Evolutionary conservation across 1,140 invertebrate genomes (phyloP).

Genomic region (Panulirus ornatus): DNA sequence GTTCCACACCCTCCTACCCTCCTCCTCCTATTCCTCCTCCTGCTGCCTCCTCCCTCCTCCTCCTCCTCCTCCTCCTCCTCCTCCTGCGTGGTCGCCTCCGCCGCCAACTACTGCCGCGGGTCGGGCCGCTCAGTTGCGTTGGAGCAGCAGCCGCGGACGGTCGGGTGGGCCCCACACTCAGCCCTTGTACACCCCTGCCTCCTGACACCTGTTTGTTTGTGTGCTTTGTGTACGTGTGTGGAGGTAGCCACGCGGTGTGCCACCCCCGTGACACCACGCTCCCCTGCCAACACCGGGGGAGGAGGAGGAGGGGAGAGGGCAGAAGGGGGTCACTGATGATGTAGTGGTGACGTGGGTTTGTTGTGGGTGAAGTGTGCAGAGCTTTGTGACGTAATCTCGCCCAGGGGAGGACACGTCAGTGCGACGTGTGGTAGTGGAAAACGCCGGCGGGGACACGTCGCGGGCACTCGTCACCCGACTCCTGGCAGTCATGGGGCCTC

Average conservation of each 20-base stretch:
- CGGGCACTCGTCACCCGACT: no score
- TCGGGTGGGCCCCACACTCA: not conserved
- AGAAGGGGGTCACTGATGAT: not conserved
- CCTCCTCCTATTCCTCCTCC: not conserved
- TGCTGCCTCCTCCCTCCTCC: not conserved
- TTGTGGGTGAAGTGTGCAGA: not conserved
- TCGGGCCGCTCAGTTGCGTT: not conserved
- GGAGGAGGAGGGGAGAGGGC: no score
- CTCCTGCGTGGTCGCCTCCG: no score
- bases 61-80: not conserved
- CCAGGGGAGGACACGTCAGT: not conserved
- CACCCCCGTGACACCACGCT: not conserved
- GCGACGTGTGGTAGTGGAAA: no score
- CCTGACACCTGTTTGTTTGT: not conserved
- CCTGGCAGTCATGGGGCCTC: no score
- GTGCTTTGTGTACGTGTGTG: not conserved
- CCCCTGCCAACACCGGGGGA: no score
- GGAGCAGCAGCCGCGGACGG: not conserved
- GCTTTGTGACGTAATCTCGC: not conserved
- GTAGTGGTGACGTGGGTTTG: not conserved
- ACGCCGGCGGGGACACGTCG: no score
- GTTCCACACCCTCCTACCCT: not conserved
- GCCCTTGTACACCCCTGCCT: not conserved
- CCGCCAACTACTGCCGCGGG: not conserved
- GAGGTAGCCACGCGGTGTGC: not conserved